These are phyloP conservation scores for Thymelicus lineola DNA, from an alignment of 2,888 invertebrate genomes.

Conservation along the genomic window DNA sequence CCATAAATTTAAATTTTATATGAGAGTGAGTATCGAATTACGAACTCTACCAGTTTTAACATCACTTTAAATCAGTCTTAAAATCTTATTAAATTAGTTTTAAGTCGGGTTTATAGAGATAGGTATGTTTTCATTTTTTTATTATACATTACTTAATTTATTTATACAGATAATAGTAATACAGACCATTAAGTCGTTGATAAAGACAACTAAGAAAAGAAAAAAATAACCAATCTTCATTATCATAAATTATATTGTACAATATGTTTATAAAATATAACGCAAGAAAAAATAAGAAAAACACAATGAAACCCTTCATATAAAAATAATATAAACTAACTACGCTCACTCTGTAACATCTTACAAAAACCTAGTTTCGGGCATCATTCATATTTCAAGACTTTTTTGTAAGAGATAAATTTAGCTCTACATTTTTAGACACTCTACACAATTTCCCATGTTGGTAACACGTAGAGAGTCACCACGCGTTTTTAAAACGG, in stretches of 20 bases:
- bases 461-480: constrained; percentile 7
- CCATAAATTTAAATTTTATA: constrained; percentile 4
- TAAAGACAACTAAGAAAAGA: too few species aligned
- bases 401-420: constrained; percentile 5
- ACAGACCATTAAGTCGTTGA: too few species aligned
- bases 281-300: too few species aligned
- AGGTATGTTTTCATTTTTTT: not conserved
- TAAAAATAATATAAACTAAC: not conserved
- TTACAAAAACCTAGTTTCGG: not conserved
- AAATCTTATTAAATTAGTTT: not conserved
- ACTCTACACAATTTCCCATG: constrained; percentile 18
- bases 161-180: too few species aligned
- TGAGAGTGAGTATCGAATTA: not conserved
- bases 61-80: not conserved
- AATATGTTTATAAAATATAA: too few species aligned
- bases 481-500: constrained; percentile 14
- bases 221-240: too few species aligned
- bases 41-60: not conserved
- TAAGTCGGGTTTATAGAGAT: not conserved
- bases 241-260: too few species aligned
- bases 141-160: too few species aligned
- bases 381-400: not conserved
- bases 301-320: too few species aligned
- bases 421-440: constrained; percentile 19
- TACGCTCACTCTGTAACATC: not conserved